Conservation (phyloP, 2,888 invertebrate species). For the Xestia xanthographa region DNA sequence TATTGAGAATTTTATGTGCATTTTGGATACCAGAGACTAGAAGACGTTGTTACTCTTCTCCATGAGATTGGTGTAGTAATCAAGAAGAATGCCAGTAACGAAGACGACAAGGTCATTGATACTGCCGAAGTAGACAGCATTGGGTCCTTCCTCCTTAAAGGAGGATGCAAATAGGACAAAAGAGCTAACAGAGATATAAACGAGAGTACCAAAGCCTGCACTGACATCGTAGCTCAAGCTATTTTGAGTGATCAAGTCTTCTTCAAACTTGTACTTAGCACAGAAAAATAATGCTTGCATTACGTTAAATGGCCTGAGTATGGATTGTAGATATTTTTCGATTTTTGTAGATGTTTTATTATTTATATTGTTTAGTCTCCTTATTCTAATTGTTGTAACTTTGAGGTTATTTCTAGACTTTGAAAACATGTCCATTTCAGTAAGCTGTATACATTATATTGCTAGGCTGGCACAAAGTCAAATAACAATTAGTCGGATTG, state of each 20-base stretch:
- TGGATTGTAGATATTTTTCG: conserved; percentile 23
- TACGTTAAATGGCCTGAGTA: conserved; percentile 43
- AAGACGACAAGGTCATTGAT: neutral
- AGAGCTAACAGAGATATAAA: neutral
- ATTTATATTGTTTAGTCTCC: neutral
- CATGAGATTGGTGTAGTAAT: conserved; percentile 16
- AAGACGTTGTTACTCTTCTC: conserved; percentile 29
- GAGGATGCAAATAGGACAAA: neutral
- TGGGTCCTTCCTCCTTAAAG: neutral
- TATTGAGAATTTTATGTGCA: conserved; percentile 27
- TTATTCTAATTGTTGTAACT: neutral
- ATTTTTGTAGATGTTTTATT: neutral
- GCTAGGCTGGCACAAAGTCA: neutral
- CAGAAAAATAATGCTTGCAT: conserved; percentile 49
- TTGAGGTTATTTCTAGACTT: neutral
- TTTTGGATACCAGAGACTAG: conserved; percentile 35
- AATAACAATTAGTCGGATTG: neutral
- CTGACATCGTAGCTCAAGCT: conserved; percentile 19
- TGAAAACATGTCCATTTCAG: conserved; percentile 17
- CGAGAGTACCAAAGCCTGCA: conserved; percentile 3
- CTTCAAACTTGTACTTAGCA: conserved; percentile 34
- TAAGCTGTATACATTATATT: neutral
- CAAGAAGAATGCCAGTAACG: conserved; percentile 12
- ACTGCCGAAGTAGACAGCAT: neutral
- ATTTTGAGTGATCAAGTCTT: conserved; percentile 24